Conservation (phyloP, 2,797 vertebrate genomes). For the Nothura maculosa region DNA sequence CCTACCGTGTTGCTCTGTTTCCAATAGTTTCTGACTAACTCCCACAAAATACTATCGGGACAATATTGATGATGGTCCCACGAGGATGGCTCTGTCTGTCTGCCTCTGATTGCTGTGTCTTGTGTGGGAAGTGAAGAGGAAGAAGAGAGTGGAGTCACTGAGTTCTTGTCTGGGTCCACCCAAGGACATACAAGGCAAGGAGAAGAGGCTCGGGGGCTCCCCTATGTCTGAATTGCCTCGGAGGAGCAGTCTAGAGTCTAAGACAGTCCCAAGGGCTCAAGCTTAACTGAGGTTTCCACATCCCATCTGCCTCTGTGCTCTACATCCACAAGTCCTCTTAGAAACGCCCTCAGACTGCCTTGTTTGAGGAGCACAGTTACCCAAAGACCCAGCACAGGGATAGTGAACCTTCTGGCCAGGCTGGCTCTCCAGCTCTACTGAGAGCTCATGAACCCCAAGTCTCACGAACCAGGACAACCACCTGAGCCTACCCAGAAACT, state of each 20-base stretch:
- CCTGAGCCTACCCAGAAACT: background rate
- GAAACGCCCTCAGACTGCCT: background rate
- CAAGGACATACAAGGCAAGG: background rate
- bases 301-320: background rate
- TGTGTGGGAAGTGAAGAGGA: background rate
- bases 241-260: background rate
- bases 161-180: background rate
- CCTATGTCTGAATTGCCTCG: background rate
- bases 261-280: accelerated
- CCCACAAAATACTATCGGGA: accelerated
- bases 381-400: background rate
- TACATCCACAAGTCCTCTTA: background rate
- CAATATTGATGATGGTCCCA: background rate
- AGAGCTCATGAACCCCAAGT: background rate
- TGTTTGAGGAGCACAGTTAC: background rate
- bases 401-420: background rate
- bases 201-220: accelerated
- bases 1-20: background rate
- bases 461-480: background rate
- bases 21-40: slow-evolving; percentile 60
- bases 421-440: no score
- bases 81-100: background rate
- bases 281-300: background rate
- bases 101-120: background rate
- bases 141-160: background rate